Evolutionary conservation across 2,797 vertebrate genomes (phyloP), one percentile per base, ranked within the genome.

Genomic region (Neosilurus mollespiculum): DNA sequence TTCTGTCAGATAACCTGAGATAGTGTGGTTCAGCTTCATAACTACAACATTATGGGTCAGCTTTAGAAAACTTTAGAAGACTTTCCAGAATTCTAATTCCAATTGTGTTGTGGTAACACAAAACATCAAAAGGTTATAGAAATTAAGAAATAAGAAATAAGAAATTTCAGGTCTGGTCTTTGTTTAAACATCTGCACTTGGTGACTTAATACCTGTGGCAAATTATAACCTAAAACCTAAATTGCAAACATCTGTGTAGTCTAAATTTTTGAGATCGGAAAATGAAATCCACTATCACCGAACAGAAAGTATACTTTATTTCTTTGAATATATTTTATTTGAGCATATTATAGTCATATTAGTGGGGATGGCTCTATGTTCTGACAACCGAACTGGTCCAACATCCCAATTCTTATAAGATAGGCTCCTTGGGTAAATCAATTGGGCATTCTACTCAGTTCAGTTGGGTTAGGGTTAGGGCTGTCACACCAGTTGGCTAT

Each of bases 101-200:
- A 54, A 59, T 77, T 77, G 4, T 59, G 61, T 77, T 43, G 37
- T 43, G 20, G 22, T 62, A n/a, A 77, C 2, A 37, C 11, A n/a
- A 77, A 77, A 77, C 56, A n/a, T 77, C 56, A 61, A 61, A 61
- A 37, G 56, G 11, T n/a, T 59, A 77, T 18, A 24, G 24, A 51
- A 53, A 24, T 11, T 24, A 4, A 54, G 26, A 75, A 75, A 75
- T 2, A 15, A 58, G 12, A 53, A 20, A 56, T 53, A 75, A 62
- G 75, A 61, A 58, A 77, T 61, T 77, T 49, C 56, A 77, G 34
- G 22, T 62, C 34, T 49, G 58, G 30, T 43, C 75, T 77, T 77
- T 77, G 75, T 77, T 77, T 77, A n/a, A 37, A 77, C 75, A 77
- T 77, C 75, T 77, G 58, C 75, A 77, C 20, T 37, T 15, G 10